Conservation (phyloP, 2,888 invertebrate genomes). For the Epistrophe eligans region DNA sequence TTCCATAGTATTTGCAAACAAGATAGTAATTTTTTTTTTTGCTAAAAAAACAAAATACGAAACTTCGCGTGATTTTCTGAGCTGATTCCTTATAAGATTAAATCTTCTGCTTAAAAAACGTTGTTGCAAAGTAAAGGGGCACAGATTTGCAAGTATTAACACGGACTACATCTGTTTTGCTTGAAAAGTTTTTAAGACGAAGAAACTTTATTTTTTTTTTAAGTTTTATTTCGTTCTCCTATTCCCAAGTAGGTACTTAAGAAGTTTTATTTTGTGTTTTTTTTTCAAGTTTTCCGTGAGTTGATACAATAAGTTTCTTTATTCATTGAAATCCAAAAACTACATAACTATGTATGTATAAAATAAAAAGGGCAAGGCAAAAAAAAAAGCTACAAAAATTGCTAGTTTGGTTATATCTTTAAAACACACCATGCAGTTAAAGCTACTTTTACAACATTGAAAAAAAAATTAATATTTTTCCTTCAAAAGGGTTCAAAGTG, state of each 20-base stretch:
- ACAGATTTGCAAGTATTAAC: conserved; percentile 1
- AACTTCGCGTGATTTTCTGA: not conserved
- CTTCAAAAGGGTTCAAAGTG: not conserved
- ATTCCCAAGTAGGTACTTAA: conserved; percentile 30
- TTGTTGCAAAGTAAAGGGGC: not conserved
- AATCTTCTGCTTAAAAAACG: not conserved
- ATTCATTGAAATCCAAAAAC: conserved; percentile 3
- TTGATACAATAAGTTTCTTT: conserved; percentile 9
- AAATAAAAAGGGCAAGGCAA: not conserved
- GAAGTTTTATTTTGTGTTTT: conserved; percentile 27
- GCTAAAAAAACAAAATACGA: not conserved
- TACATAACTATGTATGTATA: not conserved
- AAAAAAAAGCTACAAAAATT: not conserved
- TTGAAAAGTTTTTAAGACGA: conserved; percentile 2
- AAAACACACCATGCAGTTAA: not conserved
- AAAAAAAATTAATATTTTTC: no score
- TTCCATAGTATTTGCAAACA: not conserved
- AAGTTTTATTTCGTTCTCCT: not conserved
- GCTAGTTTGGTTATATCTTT: not conserved
- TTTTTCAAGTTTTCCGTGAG: conserved; percentile 11
- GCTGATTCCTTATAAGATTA: not conserved
- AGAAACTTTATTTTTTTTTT: not conserved
- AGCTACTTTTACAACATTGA: not conserved
- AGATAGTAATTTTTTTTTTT: not conserved
- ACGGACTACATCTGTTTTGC: conserved; percentile 23